Base-by-base conservation (phyloP, 53 echinoderm and acorn worm species). In the Zoroaster sp. region DNA sequence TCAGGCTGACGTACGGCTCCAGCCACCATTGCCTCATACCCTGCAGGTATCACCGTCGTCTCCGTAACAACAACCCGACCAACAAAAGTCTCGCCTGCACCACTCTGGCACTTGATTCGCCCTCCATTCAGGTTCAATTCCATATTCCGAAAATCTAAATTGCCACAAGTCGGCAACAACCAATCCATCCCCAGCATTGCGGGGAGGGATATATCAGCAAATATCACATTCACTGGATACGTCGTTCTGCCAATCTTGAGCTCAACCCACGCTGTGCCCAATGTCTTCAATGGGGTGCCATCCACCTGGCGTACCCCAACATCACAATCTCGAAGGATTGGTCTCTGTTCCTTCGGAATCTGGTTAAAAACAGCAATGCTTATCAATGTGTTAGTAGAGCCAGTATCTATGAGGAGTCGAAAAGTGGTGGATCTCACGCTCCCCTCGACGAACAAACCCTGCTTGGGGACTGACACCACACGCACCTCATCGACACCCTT, bases 351-450 rank as follows among this genome's bases (percentile, higher is more conserved):
- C 11, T n/a, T 17, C 0, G 75, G 67, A 17, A 93, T 89, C 55
- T 65, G 40, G 40, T 76, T 47, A 71, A 83, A 93, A 0, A 78
- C 37, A 35, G 45, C 30, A 14, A 53, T 53, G 37, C 68, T 85
- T 0, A 89, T 23, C 28, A 93, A 71, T 12, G 88, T 92, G 23
- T 71, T 80, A 30, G 92, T 92, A 1, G 88, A 69, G 2, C 92
- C 92, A 5, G 92, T 93, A 43, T 93, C 93, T n/a, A 93, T 21
- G 14, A 89, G 43, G 31, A 86, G 75, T 2, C 52, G 66, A 28
- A 65, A 75, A 6, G 49, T 43, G 45, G 83, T 89, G 33, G 31
- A 51, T 5, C 77, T 35, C 36, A 93, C 28, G 17, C 9, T 41
- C 2, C 89, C 93, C n/a, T n/a, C n/a, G n/a, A n/a, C n/a, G n/a